Percentiles rank a stretch among this genome's conserved stretches.
phyloP scores from a whole-genome alignment of 1,140 invertebrate species.

The Diorhabda sublineata region DNA sequence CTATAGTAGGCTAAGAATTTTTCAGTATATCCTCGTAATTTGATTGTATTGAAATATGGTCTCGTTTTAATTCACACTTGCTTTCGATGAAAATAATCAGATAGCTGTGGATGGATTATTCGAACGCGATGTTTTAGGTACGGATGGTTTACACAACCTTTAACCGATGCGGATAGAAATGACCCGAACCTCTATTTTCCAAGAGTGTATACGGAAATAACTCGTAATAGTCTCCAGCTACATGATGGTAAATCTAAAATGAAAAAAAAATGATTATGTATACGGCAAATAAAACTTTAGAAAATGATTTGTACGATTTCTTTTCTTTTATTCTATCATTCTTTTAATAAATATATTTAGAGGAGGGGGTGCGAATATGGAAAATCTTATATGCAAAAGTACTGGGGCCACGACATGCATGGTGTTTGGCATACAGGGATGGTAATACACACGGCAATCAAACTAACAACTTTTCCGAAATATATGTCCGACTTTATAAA shows the following conservation, averaged over 20 bases:
- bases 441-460: no score
- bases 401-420: no score
- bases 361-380: no score
- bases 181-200: slow-evolving; percentile 37
- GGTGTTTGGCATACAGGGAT: no score
- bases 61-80: not conserved
- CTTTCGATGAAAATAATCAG: not conserved
- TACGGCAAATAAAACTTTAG: not conserved
- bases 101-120: not conserved
- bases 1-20: no score
- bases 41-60: not conserved
- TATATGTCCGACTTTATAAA: no score
- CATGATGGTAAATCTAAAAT: slow-evolving; percentile 17
- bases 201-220: slow-evolving; percentile 19
- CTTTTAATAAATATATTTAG: no score
- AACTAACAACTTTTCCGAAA: no score
- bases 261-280: slow-evolving; percentile 6
- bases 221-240: slow-evolving; percentile 27
- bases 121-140: slow-evolving; percentile 28
- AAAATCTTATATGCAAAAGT: no score
- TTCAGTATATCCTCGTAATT: not conserved
- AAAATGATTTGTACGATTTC: no score
- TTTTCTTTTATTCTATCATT: no score
- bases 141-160: slow-evolving; percentile 34
- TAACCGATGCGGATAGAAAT: slow-evolving; percentile 29